phyloP scores from a whole-genome alignment of 2,113 vertebrate species.

The Morone chrysops region DNA sequence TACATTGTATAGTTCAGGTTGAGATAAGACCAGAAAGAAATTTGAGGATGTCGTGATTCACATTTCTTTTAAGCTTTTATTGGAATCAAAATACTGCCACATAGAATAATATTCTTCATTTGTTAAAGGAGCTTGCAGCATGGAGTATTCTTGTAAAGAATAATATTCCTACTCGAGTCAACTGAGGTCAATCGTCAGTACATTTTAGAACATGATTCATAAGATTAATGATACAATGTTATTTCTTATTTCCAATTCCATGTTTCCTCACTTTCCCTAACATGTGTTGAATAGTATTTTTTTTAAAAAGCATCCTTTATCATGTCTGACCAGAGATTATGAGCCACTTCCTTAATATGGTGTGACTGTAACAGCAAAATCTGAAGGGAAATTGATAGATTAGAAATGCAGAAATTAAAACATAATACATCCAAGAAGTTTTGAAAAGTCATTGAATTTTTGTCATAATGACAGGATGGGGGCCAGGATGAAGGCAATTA shows the following conservation, averaged over 20 bases:
- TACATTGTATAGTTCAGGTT: not conserved
- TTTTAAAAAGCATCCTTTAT: slow-evolving; percentile 3
- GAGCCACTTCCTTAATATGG: slow-evolving; percentile 2
- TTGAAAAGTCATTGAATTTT: slow-evolving; percentile 22
- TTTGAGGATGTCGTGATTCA: not conserved
- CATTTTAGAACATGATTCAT: not conserved
- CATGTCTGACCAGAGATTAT: slow-evolving; percentile 13
- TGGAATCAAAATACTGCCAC: not conserved
- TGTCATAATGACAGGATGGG: slow-evolving; percentile 24
- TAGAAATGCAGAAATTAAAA: slow-evolving; percentile 39
- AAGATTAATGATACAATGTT: not conserved
- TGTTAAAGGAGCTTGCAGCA: not conserved
- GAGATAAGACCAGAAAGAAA: not conserved
- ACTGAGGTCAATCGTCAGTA: not conserved
- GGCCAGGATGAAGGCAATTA: slow-evolving; percentile 23
- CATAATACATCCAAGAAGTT: slow-evolving; percentile 8
- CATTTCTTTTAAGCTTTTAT: not conserved
- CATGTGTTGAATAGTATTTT: slow-evolving; percentile 2
- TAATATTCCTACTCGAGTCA: not conserved
- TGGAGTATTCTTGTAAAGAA: not conserved
- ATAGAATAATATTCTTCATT: not conserved
- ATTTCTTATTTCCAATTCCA: not conserved
- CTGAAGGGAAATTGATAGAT: slow-evolving; percentile 10
- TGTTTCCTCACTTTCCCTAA: not conserved
- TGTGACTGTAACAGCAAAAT: slow-evolving; percentile 9